Evolutionary conservation across 2,888 invertebrate species (phyloP).

Genomic region (Tipula vernalis): DNA sequence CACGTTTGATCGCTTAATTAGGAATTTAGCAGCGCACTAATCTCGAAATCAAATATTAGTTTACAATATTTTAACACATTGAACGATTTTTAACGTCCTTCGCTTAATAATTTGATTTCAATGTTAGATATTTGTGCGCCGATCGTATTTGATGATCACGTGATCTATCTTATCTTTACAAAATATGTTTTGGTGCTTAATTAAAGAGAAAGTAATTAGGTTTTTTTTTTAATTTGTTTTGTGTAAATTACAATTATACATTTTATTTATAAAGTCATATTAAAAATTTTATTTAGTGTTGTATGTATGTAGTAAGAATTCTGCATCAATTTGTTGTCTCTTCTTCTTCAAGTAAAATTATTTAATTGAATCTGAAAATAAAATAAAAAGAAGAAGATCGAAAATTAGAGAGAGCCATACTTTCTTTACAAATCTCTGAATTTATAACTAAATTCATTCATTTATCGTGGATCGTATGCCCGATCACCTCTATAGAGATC

Average conservation of each 20-base stretch:
- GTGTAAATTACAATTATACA: background rate
- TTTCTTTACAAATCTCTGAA: background rate
- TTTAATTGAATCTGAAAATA: background rate
- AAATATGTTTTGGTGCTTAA: background rate
- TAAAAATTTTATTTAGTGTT: background rate
- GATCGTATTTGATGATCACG: no score
- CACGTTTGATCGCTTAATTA: background rate
- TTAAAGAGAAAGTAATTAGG: background rate
- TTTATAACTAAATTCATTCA: background rate
- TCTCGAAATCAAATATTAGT: background rate
- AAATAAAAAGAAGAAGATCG: background rate
- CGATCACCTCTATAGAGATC: background rate
- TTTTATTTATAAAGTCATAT: background rate
- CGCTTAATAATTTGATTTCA: background rate
- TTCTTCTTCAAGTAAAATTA: background rate
- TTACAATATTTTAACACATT: background rate
- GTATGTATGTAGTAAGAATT: background rate
- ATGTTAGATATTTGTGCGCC: background rate
- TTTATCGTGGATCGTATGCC: background rate
- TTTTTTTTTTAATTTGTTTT: no score
- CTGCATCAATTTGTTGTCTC: background rate
- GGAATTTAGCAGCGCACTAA: background rate
- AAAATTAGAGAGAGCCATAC: background rate
- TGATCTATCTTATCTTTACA: no score
- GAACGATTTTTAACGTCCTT: background rate